These are phyloP conservation scores for Eurosta solidaginis DNA, from an alignment of 1,140 invertebrate species.

Conservation along the genomic window DNA sequence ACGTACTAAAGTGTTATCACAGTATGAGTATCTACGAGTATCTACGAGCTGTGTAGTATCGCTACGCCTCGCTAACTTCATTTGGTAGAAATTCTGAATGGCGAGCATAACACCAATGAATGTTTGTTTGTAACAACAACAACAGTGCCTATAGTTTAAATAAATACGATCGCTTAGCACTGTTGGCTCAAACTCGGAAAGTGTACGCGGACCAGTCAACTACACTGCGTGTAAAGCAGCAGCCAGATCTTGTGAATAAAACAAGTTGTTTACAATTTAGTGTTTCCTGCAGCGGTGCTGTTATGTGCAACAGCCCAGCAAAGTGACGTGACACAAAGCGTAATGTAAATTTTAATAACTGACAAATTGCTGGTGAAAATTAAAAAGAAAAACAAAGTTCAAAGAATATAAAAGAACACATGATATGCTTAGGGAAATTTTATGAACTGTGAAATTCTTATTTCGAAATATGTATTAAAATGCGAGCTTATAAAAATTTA, in stretches of 20 bases:
- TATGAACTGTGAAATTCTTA: too few species aligned
- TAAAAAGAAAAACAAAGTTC: too few species aligned
- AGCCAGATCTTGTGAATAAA: background rate
- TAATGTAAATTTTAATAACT: too few species aligned
- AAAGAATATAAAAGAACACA: too few species aligned
- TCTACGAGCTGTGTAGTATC: background rate
- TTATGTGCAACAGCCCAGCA: too few species aligned
- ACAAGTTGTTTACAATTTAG: background rate
- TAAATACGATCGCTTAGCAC: background rate
- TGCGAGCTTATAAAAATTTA: too few species aligned
- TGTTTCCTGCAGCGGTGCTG: too few species aligned
- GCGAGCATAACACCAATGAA: background rate
- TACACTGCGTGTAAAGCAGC: background rate
- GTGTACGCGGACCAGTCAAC: conserved; percentile 4
- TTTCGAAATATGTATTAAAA: too few species aligned
- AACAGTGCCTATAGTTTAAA: background rate
- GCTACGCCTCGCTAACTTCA: background rate
- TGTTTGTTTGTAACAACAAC: background rate
- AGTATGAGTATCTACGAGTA: background rate
- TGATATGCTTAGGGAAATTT: too few species aligned
- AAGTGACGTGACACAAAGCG: too few species aligned
- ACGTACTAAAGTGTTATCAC: background rate
- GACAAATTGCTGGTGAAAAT: too few species aligned
- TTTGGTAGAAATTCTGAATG: background rate
- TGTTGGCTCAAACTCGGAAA: background rate